Conservation (phyloP, 2,888 invertebrate species). For the Crematogaster levior region DNA sequence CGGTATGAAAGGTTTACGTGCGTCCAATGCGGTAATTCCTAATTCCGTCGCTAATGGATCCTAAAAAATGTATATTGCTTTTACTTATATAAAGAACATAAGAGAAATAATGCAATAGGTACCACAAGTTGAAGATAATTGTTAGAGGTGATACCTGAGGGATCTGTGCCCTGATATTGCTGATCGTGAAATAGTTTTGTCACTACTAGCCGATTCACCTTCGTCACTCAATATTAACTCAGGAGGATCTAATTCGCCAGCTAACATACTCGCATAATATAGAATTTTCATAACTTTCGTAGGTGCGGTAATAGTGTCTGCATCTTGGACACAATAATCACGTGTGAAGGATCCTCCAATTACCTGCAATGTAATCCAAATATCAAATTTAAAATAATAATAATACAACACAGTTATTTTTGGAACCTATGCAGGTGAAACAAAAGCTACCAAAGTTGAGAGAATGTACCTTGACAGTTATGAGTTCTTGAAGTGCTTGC, state of each 20-base stretch:
- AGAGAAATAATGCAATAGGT: background rate
- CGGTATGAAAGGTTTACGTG: conserved; percentile 93
- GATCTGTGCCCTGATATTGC: conserved; percentile 63
- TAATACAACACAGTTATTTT: background rate
- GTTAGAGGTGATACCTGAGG: conserved; percentile 70
- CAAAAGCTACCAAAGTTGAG: background rate
- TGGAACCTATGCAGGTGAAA: background rate
- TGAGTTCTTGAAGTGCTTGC: conserved; percentile 94
- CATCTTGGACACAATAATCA: conserved; percentile 93
- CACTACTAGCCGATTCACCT: conserved; percentile 81
- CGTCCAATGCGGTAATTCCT: conserved; percentile 92
- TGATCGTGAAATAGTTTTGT: conserved; percentile 73
- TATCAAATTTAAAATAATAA: background rate
- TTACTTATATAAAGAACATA: background rate
- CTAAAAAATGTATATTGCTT: conserved; percentile 65
- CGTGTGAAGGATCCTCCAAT: conserved; percentile 91
- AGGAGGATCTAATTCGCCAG: conserved; percentile 91
- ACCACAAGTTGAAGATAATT: background rate
- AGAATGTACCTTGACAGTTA: conserved; percentile 89
- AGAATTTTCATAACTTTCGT: conserved; percentile 96
- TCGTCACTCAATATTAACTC: conserved; percentile 88
- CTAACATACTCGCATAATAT: conserved; percentile 95
- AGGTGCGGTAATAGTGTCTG: conserved; percentile 93
- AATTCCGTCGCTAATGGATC: conserved; percentile 90
- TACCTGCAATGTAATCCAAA: conserved; percentile 86